phyloP scores from a whole-genome alignment of 2,113 vertebrate genomes.

The Sinosuthora webbiana region DNA sequence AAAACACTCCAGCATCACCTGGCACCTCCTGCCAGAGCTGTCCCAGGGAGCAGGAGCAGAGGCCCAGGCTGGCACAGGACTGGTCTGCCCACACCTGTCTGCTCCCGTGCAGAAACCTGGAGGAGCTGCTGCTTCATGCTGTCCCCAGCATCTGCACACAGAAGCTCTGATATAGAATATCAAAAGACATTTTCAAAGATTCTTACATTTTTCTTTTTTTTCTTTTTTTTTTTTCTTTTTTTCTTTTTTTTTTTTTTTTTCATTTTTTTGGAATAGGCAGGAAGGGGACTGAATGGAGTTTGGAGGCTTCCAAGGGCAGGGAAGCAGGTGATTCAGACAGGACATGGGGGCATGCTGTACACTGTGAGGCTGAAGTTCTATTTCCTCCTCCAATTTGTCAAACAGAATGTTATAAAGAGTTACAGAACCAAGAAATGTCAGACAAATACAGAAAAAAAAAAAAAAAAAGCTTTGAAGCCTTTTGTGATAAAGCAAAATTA shows the following conservation, averaged over 20 bases:
- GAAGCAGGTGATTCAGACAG: not conserved
- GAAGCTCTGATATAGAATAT: not conserved
- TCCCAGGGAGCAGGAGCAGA: not conserved
- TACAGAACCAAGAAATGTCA: conserved; percentile 30
- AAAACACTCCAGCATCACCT: not conserved
- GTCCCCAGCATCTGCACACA: not conserved
- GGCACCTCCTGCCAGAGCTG: not conserved
- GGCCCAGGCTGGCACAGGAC: not conserved
- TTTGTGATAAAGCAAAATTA: conserved; percentile 47
- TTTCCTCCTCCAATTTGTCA: conserved; percentile 44
- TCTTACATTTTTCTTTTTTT: not conserved
- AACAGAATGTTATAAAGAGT: conserved; percentile 16
- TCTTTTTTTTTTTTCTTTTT: not conserved
- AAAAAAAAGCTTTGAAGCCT: conserved; percentile 23
- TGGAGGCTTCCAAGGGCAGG: not conserved
- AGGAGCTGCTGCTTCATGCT: not conserved
- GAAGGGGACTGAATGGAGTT: not conserved
- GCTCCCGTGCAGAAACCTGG: not conserved
- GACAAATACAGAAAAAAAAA: conserved; percentile 7
- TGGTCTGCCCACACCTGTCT: not conserved
- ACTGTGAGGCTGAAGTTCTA: not conserved
- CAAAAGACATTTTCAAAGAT: rapidly evolving
- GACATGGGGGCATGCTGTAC: not conserved
- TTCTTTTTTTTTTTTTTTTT: not conserved
- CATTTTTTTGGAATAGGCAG: not conserved